Conservation (phyloP, 2,113 vertebrate genomes). For the Ceyx margarethae region DNA sequence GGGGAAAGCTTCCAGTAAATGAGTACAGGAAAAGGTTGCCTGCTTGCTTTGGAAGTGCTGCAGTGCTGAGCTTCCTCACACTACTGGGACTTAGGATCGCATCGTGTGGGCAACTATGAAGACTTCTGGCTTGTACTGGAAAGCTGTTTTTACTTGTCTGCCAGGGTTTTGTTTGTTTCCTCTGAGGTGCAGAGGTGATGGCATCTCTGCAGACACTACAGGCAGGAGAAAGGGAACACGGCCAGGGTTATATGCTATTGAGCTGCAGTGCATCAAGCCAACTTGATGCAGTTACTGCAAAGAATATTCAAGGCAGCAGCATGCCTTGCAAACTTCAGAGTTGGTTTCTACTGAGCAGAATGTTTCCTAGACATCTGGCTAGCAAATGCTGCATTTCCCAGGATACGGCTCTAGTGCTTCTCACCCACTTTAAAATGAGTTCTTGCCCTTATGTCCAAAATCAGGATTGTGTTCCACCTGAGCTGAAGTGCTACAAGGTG, state of each 20-base stretch:
- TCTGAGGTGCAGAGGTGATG: neutral
- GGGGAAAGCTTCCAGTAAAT: neutral
- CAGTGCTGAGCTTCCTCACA: neutral
- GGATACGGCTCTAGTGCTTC: neutral
- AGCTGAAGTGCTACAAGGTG: neutral
- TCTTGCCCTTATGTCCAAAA: neutral
- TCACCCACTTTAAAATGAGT: neutral
- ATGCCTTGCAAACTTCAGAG: neutral
- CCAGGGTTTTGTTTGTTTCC: neutral
- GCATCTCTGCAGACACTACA: neutral
- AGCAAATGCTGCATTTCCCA: neutral
- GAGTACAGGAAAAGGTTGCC: neutral
- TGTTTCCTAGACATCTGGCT: neutral
- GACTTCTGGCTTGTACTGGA: neutral
- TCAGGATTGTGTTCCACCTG: neutral
- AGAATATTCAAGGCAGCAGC: neutral
- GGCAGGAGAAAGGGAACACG: neutral
- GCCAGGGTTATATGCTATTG: rapidly evolving
- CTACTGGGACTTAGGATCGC: rapidly evolving
- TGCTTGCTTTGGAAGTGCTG: neutral
- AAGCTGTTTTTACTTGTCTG: neutral
- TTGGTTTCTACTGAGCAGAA: neutral
- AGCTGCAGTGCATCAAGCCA: rapidly evolving
- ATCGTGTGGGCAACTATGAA: too few species aligned
- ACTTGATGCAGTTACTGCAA: neutral